Conservation (phyloP, 1,140 invertebrate genomes). For the Drepana arcuata region DNA sequence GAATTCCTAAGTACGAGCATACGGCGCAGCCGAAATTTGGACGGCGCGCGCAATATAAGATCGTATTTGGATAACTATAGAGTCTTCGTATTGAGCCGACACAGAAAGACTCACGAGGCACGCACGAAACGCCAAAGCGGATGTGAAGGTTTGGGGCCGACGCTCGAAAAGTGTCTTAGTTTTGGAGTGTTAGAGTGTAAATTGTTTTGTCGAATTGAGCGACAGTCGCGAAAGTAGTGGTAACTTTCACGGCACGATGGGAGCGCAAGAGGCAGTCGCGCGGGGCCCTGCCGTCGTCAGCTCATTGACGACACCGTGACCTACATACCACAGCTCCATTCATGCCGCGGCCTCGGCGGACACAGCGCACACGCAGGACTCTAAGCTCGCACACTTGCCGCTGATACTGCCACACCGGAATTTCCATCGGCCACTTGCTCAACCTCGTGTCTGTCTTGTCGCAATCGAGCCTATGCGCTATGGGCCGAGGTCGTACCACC, state of each 20-base stretch:
- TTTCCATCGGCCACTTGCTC: conserved; percentile 57
- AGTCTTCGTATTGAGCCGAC: conserved; percentile 13
- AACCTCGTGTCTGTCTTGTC: conserved; percentile 59
- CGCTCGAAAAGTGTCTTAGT: conserved; percentile 53
- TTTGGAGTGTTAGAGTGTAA: conserved; percentile 46
- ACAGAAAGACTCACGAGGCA: conserved; percentile 44
- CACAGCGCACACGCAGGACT: conserved; percentile 41
- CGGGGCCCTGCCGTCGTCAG: conserved; percentile 51
- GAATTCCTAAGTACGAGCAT: conserved; percentile 69
- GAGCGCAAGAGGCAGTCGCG: conserved; percentile 50
- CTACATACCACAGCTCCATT: conserved; percentile 64
- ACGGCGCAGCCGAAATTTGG: conserved; percentile 51
- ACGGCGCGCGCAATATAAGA: conserved; percentile 19
- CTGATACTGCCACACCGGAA: conserved; percentile 34
- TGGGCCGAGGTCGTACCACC: conserved; percentile 44
- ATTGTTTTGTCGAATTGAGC: conserved; percentile 27
- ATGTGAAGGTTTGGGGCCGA: conserved; percentile 50
- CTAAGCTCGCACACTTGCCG: conserved; percentile 28
- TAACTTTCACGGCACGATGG: conserved; percentile 64
- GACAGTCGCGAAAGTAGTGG: conserved; percentile 63
- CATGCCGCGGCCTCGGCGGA: conserved; percentile 51
- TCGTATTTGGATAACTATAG: conserved; percentile 21
- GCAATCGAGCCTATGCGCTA: conserved; percentile 40
- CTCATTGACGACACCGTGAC: conserved; percentile 69
- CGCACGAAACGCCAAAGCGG: conserved; percentile 59